A percentile compares a stretch with the other conserved stretches of the same genome.
phyloP scores from a whole-genome alignment of 2,888 invertebrate genomes.

The Pharmacophagus antenor region DNA sequence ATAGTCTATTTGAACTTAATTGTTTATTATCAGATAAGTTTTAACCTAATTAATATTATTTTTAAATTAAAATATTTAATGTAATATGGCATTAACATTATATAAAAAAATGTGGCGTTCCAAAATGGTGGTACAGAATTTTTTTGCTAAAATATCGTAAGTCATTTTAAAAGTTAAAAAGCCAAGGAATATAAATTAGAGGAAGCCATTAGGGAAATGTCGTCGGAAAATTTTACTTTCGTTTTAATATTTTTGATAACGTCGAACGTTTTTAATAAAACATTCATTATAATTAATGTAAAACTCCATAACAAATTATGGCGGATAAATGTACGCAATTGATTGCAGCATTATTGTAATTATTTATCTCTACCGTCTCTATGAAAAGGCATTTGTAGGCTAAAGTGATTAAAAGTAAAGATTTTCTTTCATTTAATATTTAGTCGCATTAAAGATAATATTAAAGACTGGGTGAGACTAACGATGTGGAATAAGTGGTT shows the following conservation, averaged over 20 bases:
- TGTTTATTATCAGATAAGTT: neutral
- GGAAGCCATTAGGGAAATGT: constrained; percentile 24
- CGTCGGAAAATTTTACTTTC: constrained; percentile 20
- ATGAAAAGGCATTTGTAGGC: no score
- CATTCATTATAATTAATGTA: constrained; percentile 16
- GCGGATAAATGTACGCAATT: neutral
- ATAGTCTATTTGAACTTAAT: neutral
- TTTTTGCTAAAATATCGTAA: neutral
- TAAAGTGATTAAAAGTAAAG: no score
- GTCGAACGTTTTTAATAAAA: constrained; percentile 19
- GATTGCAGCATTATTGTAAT: neutral
- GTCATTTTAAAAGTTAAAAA: constrained; percentile 14
- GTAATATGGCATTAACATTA: neutral
- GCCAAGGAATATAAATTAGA: constrained; percentile 13
- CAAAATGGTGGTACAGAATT: neutral
- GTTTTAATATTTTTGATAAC: constrained; percentile 18
- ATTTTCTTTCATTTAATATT: no score
- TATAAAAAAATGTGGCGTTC: neutral
- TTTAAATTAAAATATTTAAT: neutral
- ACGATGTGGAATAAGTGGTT: no score
- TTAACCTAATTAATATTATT: neutral
- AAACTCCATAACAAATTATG: constrained; percentile 3
- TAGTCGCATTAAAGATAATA: no score
- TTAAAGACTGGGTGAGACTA: no score
- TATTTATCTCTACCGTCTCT: no score